Percentiles rank a stretch among this genome's conserved stretches.
phyloP scores from a whole-genome alignment of 2,888 invertebrate species.

The Opisthograptis luteolata region DNA sequence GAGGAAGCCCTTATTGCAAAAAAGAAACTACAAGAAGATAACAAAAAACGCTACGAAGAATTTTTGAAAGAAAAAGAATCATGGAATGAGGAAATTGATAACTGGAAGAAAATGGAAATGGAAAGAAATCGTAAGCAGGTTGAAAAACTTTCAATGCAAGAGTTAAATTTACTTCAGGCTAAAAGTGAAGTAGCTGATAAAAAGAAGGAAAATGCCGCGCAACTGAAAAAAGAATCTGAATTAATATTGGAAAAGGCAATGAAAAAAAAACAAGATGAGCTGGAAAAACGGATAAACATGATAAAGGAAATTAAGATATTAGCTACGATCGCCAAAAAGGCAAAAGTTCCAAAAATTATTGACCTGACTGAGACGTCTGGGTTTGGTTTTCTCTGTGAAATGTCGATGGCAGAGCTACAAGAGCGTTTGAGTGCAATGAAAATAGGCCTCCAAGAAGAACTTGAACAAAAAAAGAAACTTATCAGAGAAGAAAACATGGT shows the following conservation, averaged over 20 bases:
- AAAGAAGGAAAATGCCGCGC: constrained; percentile 64
- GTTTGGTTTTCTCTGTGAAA: constrained; percentile 85
- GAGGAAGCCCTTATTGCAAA: constrained; percentile 85
- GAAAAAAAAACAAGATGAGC: constrained; percentile 75
- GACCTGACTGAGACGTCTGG: constrained; percentile 85
- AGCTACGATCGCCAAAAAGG: constrained; percentile 76
- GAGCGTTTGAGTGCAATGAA: constrained; percentile 80
- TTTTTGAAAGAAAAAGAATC: constrained; percentile 77
- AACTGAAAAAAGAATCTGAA: constrained; percentile 63
- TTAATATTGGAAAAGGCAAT: constrained; percentile 61
- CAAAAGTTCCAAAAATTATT: constrained; percentile 78
- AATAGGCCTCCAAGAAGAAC: constrained; percentile 78
- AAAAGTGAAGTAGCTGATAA: constrained; percentile 53
- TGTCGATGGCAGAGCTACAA: constrained; percentile 86
- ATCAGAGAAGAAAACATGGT: constrained; percentile 73
- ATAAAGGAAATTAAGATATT: constrained; percentile 81
- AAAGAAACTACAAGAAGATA: constrained; percentile 71
- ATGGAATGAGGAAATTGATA: constrained; percentile 78
- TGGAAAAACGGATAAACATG: constrained; percentile 75
- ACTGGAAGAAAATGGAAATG: constrained; percentile 75
- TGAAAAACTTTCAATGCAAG: constrained; percentile 66
- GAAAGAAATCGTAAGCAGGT: constrained; percentile 76
- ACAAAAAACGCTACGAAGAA: constrained; percentile 77
- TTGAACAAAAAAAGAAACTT: constrained; percentile 73
- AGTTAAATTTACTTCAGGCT: constrained; percentile 61